Evolutionary conservation across 23 tunicate genomes (phyloP), one percentile per base, ranked within the genome.

Genomic region (Styela plicata): DNA sequence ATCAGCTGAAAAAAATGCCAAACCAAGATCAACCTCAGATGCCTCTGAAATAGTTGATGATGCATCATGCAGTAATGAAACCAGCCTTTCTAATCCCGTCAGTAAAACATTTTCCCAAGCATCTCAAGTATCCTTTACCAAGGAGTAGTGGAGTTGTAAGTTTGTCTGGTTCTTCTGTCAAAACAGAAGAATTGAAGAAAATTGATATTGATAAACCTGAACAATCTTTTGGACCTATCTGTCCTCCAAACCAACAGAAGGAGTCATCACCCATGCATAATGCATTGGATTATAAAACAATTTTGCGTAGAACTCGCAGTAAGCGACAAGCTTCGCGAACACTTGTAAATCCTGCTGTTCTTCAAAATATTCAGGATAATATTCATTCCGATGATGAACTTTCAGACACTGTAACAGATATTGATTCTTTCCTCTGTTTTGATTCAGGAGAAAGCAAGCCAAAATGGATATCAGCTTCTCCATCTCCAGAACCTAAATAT

Each of bases 331-430:
- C n/a, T 44, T 33, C 36, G 33, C 36, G 52, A 82, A 44, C 85
- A 25, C 53, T 76, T 23, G 31, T 53, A 32, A 57, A n/a, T 44
- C 66, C 70, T 13, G 21, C 19, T 30, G 10, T 74, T 1, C 63
- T 34, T 18, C 69, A 74, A 53, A 13, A 19, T 52, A 37, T 70
- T 22, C 69, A 36, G 32, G 27, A 52, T 25, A 62, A 69, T 23
- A 70, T 32, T 18, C 29, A 20, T 23, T 69, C 78, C 1, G 73
- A 78, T 35, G 89, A 89, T 65, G 79, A 87, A 63, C 85, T 86
- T 13, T 90, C 97, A 24, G 97, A 91, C 63, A 37, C 78, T 19
- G 83, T 91, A 2, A 91, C 97, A 1, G 97, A 91, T 76, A 91
- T 91, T 36, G 97, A 91, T 61, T 80, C 82, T 33, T 74, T 91